phyloP scores from a whole-genome alignment of 1,140 invertebrate species.

The Drosophila pruinosa region DNA sequence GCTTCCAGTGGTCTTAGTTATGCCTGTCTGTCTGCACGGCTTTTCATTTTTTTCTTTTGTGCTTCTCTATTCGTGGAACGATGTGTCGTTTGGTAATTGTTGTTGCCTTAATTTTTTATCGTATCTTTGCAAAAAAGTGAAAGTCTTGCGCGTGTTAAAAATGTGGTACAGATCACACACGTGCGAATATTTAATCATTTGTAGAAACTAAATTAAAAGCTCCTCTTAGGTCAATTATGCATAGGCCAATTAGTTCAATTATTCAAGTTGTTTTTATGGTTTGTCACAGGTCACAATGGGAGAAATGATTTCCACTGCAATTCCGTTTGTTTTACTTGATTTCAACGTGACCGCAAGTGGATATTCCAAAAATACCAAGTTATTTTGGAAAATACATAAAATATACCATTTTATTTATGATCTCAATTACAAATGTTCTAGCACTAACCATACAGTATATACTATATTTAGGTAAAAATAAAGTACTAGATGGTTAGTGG shows the following conservation, averaged over 20 bases:
- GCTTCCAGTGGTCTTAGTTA: slow-evolving; percentile 14
- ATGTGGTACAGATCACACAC: slow-evolving; percentile 5
- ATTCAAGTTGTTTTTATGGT: slow-evolving; percentile 23
- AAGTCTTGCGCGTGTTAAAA: slow-evolving; percentile 39
- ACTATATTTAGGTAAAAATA: too few relatives aligned
- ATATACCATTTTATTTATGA: background rate
- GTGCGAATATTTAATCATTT: background rate
- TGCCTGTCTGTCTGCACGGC: slow-evolving; percentile 23
- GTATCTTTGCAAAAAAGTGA: slow-evolving; percentile 49
- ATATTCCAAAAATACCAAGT: slow-evolving; percentile 4
- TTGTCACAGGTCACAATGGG: slow-evolving; percentile 31
- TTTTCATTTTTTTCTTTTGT: slow-evolving; percentile 33
- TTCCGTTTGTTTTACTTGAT: slow-evolving; percentile 46
- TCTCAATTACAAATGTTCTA: too few relatives aligned
- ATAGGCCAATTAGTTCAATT: slow-evolving; percentile 10
- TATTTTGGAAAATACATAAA: background rate
- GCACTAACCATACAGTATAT: too few relatives aligned
- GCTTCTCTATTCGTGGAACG: slow-evolving; percentile 27
- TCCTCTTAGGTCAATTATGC: background rate
- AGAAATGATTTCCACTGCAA: slow-evolving; percentile 40
- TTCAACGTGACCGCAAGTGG: slow-evolving; percentile 26
- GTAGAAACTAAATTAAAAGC: background rate
- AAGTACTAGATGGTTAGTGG: too few relatives aligned
- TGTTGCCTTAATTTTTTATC: slow-evolving; percentile 46
- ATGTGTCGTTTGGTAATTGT: slow-evolving; percentile 42